Evolutionary conservation across 2,113 vertebrate species (phyloP).

Genomic region (Labrus mixtus): DNA sequence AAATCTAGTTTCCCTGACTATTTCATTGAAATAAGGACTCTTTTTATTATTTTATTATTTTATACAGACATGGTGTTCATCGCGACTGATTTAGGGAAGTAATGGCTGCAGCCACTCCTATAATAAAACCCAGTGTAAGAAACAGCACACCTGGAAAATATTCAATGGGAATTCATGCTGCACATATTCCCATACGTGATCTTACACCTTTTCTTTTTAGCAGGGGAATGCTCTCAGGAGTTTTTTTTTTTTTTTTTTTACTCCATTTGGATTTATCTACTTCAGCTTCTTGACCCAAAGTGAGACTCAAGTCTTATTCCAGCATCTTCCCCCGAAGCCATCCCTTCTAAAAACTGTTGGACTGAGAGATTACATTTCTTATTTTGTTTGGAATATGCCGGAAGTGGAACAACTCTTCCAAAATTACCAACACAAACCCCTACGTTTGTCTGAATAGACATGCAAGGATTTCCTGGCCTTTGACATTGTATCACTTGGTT

Average conservation of each 20-base stretch:
- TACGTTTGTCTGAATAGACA: constrained; percentile 28
- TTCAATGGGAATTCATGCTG: constrained; percentile 26
- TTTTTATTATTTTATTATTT: too few relatives aligned
- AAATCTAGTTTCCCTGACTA: constrained; percentile 54
- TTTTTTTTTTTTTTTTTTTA: constrained; percentile 40
- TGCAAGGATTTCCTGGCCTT: not conserved
- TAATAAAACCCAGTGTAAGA: constrained; percentile 40
- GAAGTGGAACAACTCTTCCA: constrained; percentile 6
- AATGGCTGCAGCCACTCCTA: constrained; percentile 30
- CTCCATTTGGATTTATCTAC: constrained; percentile 49
- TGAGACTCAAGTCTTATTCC: constrained; percentile 21
- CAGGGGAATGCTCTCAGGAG: not conserved
- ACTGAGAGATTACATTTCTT: constrained; percentile 12
- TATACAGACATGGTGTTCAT: too few relatives aligned
- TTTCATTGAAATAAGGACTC: constrained; percentile 57
- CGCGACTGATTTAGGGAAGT: not conserved
- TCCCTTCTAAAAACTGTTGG: not conserved
- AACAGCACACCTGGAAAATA: constrained; percentile 54
- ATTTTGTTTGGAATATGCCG: constrained; percentile 33
- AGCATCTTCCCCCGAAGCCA: constrained; percentile 21
- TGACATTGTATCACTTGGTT: not conserved
- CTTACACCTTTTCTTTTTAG: constrained; percentile 27
- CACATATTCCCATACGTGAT: constrained; percentile 6
- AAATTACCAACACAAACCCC: constrained; percentile 27
- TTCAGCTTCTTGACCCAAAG: constrained; percentile 36